Evolutionary conservation across 2,888 invertebrate genomes (phyloP).

Genomic region (Agrilus biguttatus): DNA sequence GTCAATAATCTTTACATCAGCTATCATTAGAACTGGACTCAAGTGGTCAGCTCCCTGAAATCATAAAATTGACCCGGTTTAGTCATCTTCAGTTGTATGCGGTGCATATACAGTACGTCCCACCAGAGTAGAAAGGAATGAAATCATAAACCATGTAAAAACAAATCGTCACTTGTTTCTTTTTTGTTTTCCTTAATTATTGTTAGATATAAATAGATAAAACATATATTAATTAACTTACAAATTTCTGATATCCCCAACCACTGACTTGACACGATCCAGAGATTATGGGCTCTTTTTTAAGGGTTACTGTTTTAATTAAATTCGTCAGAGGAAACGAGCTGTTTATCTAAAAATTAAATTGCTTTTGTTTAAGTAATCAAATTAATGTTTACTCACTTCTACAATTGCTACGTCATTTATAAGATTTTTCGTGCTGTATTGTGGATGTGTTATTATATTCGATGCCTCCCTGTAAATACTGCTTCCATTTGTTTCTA

Average conservation of each 20-base stretch:
- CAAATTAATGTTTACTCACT: slow-evolving; percentile 7
- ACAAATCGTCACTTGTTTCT: background rate
- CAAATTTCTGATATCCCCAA: slow-evolving; percentile 14
- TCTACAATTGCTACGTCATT: slow-evolving; percentile 18
- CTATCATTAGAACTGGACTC: slow-evolving; percentile 13
- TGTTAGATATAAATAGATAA: no score
- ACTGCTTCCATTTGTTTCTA: slow-evolving; percentile 8
- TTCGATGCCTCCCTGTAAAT: slow-evolving; percentile 13
- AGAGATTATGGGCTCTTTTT: slow-evolving; percentile 2
- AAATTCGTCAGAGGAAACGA: slow-evolving; percentile 1
- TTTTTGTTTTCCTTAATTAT: background rate
- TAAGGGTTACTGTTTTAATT: slow-evolving; percentile 9
- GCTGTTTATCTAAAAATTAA: slow-evolving; percentile 6
- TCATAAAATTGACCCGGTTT: background rate
- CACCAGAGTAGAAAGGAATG: no score
- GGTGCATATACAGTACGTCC: no score
- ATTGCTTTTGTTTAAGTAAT: background rate
- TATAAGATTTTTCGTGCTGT: slow-evolving; percentile 9
- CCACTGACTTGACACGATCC: slow-evolving; percentile 14
- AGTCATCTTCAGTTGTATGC: no score
- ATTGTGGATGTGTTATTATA: slow-evolving; percentile 13
- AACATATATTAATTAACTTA: slow-evolving; percentile 7
- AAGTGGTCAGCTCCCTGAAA: slow-evolving; percentile 10
- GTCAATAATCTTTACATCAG: slow-evolving; percentile 12
- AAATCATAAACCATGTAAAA: no score